phyloP scores from a whole-genome alignment of 2,113 vertebrate species.

The Centropristis striata region DNA sequence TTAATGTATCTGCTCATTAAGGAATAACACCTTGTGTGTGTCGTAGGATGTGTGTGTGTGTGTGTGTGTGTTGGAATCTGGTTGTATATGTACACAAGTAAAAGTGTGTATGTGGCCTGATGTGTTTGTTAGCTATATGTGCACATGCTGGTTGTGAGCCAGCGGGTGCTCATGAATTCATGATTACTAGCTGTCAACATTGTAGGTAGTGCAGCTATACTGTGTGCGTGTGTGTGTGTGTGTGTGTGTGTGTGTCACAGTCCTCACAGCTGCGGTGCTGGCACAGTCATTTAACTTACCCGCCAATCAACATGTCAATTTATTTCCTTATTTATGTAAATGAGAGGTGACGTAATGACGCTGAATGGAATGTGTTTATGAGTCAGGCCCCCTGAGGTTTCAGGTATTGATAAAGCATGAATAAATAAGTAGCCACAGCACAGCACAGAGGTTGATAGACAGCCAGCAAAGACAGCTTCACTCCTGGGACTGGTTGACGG shows the following conservation, averaged over 20 bases:
- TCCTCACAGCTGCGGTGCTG: constrained; percentile 36
- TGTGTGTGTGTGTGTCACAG: constrained; percentile 16
- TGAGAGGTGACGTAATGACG: constrained; percentile 44
- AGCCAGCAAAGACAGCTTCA: constrained; percentile 31
- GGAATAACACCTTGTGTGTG: constrained; percentile 43
- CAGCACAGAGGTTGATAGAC: constrained; percentile 40
- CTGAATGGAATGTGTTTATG: constrained; percentile 40
- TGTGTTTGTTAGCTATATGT: constrained; percentile 33
- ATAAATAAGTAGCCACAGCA: constrained; percentile 49
- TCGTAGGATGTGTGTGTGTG: constrained; percentile 19
- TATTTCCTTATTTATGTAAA: constrained; percentile 51
- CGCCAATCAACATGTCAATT: constrained; percentile 57
- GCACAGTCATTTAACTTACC: constrained; percentile 58
- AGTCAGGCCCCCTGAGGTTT: constrained; percentile 34
- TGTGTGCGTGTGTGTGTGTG: constrained; percentile 6
- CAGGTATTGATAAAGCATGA: constrained; percentile 69
- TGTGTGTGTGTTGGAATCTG: neutral
- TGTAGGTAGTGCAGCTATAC: constrained; percentile 24
- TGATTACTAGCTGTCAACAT: constrained; percentile 47
- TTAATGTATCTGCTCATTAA: constrained; percentile 76
- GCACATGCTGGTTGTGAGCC: constrained; percentile 28
- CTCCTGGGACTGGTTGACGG: constrained; percentile 40
- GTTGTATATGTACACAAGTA: constrained; percentile 4
- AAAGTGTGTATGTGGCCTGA: neutral
- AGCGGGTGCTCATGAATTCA: constrained; percentile 34